phyloP scores from a whole-genome alignment of 2,797 vertebrate species.

The Halcyon leucocephala region DNA sequence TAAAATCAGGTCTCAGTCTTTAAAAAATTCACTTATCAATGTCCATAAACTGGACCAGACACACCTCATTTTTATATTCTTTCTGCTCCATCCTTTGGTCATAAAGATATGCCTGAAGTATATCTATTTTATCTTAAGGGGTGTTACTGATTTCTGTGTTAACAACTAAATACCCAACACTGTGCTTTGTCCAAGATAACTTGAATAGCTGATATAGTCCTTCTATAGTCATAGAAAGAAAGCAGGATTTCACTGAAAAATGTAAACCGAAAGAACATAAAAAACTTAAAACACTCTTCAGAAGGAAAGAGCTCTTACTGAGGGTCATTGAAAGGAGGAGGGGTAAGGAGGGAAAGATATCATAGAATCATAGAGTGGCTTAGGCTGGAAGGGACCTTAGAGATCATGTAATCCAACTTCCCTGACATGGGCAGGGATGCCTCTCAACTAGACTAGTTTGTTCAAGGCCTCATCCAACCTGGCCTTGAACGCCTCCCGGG shows the following conservation, averaged over 20 bases:
- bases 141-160: not conserved
- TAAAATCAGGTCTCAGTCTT: not conserved
- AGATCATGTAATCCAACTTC: no score
- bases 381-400: no score
- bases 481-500: no score
- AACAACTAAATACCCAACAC: not conserved
- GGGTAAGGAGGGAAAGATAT: not conserved
- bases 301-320: not conserved
- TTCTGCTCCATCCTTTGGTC: not conserved
- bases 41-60: not conserved
- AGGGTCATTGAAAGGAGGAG: not conserved
- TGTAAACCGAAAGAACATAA: not conserved
- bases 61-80: not conserved
- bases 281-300: not conserved
- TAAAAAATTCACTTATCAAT: not conserved
- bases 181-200: not conserved
- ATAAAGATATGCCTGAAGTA: not conserved
- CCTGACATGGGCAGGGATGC: no score
- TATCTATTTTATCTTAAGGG: not conserved
- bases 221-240: not conserved
- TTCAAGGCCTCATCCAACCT: no score
- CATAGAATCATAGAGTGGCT: no score
- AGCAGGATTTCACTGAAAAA: not conserved
- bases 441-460: no score
- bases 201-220: not conserved